These are phyloP conservation scores for Cryptoblepharus egeriae DNA, from an alignment of 2,797 vertebrate genomes.

Conservation along the genomic window DNA sequence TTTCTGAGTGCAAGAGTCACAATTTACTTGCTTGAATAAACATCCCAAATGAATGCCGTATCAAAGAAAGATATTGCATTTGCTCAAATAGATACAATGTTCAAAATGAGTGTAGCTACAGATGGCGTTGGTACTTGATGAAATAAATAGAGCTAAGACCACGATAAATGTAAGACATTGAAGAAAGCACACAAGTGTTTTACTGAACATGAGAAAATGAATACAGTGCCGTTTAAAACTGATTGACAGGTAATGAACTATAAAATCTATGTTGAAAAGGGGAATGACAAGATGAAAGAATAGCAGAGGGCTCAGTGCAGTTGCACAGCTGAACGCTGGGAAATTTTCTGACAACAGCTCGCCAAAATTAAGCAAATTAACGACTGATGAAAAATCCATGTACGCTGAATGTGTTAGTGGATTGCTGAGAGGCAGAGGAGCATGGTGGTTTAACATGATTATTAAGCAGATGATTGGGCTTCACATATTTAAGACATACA, in stretches of 20 bases:
- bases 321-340: conserved; percentile 56
- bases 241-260: conserved; percentile 80
- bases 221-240: conserved; percentile 66
- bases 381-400: conserved; percentile 68
- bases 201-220: conserved; percentile 74
- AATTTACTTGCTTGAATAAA: conserved; percentile 63
- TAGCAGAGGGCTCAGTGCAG: conserved; percentile 41
- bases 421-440: conserved; percentile 55
- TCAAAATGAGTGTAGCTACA: conserved; percentile 64
- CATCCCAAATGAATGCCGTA: conserved; percentile 49
- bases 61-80: conserved; percentile 64
- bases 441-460: conserved; percentile 47
- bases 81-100: conserved; percentile 71
- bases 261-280: conserved; percentile 75
- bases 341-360: conserved; percentile 66
- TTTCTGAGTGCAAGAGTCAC: conserved; percentile 29
- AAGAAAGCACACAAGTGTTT: conserved; percentile 65
- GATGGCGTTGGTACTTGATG: conserved; percentile 56
- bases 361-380: conserved; percentile 76
- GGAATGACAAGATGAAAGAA: conserved; percentile 66
- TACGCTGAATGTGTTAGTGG: conserved; percentile 69
- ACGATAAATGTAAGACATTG: conserved; percentile 67
- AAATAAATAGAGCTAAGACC: conserved; percentile 71
- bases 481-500: not conserved
- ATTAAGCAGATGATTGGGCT: conserved; percentile 43